Evolutionary conservation across 2,797 vertebrate species (phyloP).

Genomic region (Parauchenoglanis ngamensis): DNA sequence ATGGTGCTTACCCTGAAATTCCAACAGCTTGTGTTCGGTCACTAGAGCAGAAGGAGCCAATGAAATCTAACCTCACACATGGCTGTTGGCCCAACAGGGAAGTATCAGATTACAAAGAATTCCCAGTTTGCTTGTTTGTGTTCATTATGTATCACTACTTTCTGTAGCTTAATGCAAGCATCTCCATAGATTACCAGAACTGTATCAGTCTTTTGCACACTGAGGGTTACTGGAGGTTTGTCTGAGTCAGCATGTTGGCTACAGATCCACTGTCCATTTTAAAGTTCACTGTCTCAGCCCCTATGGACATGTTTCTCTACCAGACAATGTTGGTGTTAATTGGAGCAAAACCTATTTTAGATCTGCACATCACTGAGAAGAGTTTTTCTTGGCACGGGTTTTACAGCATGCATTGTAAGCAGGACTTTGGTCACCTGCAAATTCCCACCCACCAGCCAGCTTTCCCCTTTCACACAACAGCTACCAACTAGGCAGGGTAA

Average conservation of each 20-base stretch:
- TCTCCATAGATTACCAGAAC: background rate
- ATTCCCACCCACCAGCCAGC: background rate
- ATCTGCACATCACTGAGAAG: background rate
- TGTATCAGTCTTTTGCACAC: background rate
- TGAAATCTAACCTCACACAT: slow-evolving; percentile 7
- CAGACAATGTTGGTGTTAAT: slow-evolving; percentile 32
- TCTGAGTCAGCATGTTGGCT: slow-evolving; percentile 18
- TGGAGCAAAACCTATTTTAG: slow-evolving; percentile 24
- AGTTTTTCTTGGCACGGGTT: background rate
- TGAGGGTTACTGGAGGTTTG: background rate
- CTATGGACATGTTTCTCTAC: slow-evolving; percentile 6
- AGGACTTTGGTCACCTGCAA: background rate
- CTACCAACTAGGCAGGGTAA: background rate
- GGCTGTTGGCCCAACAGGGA: slow-evolving; percentile 26
- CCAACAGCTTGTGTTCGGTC: background rate
- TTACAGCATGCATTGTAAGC: slow-evolving; percentile 4
- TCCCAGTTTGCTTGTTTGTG: slow-evolving; percentile 15
- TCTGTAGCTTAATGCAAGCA: slow-evolving; percentile 9
- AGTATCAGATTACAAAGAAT: background rate
- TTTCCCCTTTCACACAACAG: background rate
- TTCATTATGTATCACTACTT: background rate
- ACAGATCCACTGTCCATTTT: slow-evolving; percentile 20
- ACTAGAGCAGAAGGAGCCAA: slow-evolving; percentile 6
- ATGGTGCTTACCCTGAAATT: background rate
- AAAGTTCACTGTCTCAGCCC: slow-evolving; percentile 9